Evolutionary conservation across 2,797 vertebrate species (phyloP), one percentile per base, ranked within the genome.

Genomic region (Girardinus metallicus): DNA sequence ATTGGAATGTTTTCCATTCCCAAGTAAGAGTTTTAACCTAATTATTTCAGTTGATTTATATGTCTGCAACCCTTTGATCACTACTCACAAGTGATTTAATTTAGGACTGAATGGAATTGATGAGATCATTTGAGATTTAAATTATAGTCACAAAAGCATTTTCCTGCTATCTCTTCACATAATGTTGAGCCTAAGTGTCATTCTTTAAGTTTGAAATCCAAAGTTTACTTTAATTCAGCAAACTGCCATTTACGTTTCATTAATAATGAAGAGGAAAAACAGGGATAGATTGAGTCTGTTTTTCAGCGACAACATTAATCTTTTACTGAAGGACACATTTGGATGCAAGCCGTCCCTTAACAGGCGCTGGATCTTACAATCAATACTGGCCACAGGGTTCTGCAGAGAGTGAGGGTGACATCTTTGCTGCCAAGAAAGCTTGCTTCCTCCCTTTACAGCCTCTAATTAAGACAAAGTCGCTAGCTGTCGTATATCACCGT

Each of bases 351-450:
- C 66, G 87, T 68, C 75, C 60, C 83, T 88, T 88, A 93, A 86
- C 90, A 86, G 91, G 81, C 72, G 49, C 81, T 53, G 81, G 81
- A 90, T 93, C 84, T 75, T 68, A 87, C 80, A 68, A 92, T 94
- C 93, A 93, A 95, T 95, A 92, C 79, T 26, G 75, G 23, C 80
- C 80, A 86, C 80, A 77, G 88, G 85, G 87, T 70, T 57, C 77
- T 70, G 64, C 51, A 81, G 68, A 81, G 72, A 60, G 76, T 16
- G 6, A 81, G 77, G 83, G 80, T 91, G 84, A 91, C 87, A 89
- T 73, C 15, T 29, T 49, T n/a, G 83, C 85, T 87, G 81, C 83
- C 83, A 83, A 83, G 86, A 88, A 77, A 84, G 85, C 84, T n/a
- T 1, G 13, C 82, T 60, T 80, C 83, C 62, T 70, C 47, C 70